Conservation (phyloP, 2,113 vertebrate species). For the Sinocyclocheilus anophthalmus region DNA sequence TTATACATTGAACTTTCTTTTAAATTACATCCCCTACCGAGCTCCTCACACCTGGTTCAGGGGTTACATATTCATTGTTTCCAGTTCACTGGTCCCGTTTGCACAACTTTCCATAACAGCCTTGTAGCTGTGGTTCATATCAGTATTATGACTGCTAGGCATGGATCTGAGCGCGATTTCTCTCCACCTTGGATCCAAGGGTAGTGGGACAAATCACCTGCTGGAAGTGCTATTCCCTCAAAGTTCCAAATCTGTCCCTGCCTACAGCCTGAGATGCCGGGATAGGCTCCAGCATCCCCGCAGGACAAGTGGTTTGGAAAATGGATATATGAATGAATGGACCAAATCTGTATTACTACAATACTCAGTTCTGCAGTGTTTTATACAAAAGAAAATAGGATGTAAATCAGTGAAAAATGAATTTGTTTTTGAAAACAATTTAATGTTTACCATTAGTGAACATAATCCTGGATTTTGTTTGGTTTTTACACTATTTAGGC, state of each 20-base stretch:
- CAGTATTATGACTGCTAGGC: conserved; percentile 44
- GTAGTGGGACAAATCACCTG: conserved; percentile 69
- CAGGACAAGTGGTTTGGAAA: background rate
- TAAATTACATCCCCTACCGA: conserved; percentile 12
- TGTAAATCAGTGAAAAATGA: no score
- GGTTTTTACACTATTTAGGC: background rate
- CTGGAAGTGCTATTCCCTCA: conserved; percentile 53
- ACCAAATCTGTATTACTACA: background rate
- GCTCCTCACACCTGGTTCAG: conserved; percentile 21
- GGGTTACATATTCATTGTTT: conserved; percentile 52
- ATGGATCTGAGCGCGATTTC: conserved; percentile 41
- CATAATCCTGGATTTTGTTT: background rate
- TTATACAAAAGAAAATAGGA: background rate
- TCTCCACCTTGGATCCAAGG: conserved; percentile 61
- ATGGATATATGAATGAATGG: background rate
- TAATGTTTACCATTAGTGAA: background rate
- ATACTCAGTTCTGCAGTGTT: background rate
- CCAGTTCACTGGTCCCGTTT: conserved; percentile 44
- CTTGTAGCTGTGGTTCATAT: conserved; percentile 35
- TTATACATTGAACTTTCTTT: conserved; percentile 41
- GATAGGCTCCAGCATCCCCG: conserved; percentile 3
- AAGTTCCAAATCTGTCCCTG: conserved; percentile 14
- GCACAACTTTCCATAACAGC: conserved; percentile 35
- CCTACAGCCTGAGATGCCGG: background rate
- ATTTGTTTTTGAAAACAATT: no score